A percentile compares a stretch with the other conserved stretches of the same genome.
Evolutionary conservation across 2,888 invertebrate genomes (phyloP).

Genomic region (Netelia inedita): DNA sequence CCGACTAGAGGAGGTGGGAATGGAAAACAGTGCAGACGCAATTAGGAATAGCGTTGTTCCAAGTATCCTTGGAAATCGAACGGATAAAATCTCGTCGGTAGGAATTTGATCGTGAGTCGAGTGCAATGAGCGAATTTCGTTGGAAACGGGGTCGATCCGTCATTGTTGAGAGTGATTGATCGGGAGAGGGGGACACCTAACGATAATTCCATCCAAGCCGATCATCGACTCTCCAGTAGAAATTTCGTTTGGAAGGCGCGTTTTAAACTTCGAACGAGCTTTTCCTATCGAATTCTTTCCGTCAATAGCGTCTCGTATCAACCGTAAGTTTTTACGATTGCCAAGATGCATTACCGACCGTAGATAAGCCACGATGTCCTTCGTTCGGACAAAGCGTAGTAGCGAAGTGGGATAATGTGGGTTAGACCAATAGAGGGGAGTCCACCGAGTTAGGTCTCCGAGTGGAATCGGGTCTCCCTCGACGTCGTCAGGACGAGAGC

Average conservation of each 20-base stretch:
- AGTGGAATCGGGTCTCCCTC: not conserved
- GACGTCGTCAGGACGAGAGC: too few relatives aligned
- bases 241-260: too few relatives aligned
- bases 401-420: not conserved
- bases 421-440: not conserved
- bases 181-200: not conserved
- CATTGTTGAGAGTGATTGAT: constrained; percentile 18
- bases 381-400: not conserved
- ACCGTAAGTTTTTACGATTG: not conserved
- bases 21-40: not conserved
- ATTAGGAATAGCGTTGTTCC: constrained; percentile 21
- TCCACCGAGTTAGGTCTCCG: not conserved
- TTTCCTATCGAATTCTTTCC: too few relatives aligned
- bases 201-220: constrained; percentile 4
- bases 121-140: not conserved
- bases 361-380: not conserved
- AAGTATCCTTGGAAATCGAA: constrained; percentile 6
- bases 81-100: not conserved
- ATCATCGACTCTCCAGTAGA: not conserved
- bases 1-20: not conserved
- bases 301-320: not conserved
- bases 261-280: too few relatives aligned
- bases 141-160: constrained; percentile 11
- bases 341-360: not conserved
- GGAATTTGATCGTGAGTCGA: not conserved